A percentile compares a stretch with the other conserved stretches of the same genome.
Conservation (phyloP, 2,797 vertebrate genomes). For the Schizopygopsis malacanthus region DNA sequence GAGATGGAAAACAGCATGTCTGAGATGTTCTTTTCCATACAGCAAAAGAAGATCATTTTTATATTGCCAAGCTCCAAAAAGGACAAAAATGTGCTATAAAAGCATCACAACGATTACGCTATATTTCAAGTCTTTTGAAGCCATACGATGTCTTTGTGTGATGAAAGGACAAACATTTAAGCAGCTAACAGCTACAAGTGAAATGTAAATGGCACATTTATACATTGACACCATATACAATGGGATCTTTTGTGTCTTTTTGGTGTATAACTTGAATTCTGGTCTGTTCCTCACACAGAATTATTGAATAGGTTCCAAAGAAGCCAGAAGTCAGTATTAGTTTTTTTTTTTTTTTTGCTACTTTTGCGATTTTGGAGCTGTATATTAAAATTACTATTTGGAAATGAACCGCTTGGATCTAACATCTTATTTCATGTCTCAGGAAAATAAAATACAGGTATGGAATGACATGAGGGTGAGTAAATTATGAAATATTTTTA, state of each 20-base stretch:
- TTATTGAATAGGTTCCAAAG: background rate
- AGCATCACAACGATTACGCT: background rate
- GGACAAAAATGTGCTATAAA: background rate
- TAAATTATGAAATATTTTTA: background rate
- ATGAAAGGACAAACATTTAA: background rate
- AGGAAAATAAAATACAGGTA: background rate
- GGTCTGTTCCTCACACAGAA: background rate
- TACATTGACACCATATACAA: background rate
- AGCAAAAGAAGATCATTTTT: background rate
- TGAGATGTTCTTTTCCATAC: background rate
- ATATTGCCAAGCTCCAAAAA: background rate
- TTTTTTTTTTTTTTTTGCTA: no score
- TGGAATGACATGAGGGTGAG: background rate
- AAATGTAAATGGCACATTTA: background rate
- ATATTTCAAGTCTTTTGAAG: background rate
- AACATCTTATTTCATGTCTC: background rate
- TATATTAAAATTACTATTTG: conserved; percentile 13
- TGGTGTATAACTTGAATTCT: background rate
- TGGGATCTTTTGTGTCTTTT: background rate
- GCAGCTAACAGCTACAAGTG: background rate
- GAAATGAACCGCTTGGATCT: background rate
- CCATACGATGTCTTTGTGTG: background rate
- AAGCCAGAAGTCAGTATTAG: background rate
- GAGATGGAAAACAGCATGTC: background rate
- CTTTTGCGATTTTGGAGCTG: conserved; percentile 3